Evolutionary conservation across 2,888 invertebrate genomes (phyloP), one percentile per base, ranked within the genome.

Genomic region (Protophormia terraenovae): DNA sequence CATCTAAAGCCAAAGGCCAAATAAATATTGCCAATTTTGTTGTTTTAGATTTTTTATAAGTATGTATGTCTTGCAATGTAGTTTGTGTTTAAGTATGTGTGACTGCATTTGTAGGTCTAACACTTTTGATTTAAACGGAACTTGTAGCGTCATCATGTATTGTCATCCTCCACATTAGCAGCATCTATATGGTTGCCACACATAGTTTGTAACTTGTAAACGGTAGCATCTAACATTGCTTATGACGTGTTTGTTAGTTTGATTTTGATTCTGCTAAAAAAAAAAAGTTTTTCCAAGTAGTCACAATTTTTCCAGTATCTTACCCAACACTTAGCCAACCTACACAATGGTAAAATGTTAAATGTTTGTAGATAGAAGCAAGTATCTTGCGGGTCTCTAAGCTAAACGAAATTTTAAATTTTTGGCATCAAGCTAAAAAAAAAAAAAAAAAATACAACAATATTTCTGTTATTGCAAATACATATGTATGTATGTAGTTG

Each of bases 261-360:
- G n/a, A n/a, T 16, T 38, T 27, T 32, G 66, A 12, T 41, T 27
- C 27, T 47, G 29, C 29, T 24, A 8, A 16, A 66, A 45, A 53
- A 64, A 47, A 55, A 50, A 22, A 5, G 7, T 22, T 22, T 53
- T 80, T 80, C 79, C 62, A 72, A 71, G 72, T 72, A 79, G 71
- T 72, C n/a, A 35, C 32, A 53, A 81, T 62, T 75, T 81, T 60
- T 67, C 75, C 41, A 62, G 10, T 47, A 47, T 41, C 62, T 50
- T 14, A 41, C 4, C 47, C 58, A 55, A 45, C 66, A 27, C 27
- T 66, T 45, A 45, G n/a, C 66, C 60, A 41, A 45, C 29, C 66
- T 50, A 50, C 19, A 32, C 47, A 32, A n/a, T 8, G 5, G 19
- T 47, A 4, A 32, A n/a, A 19, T 19, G 47, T 47, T 47, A 8